Evolutionary conservation across 2,888 invertebrate genomes (phyloP).

Genomic region (Lissonota sp.): DNA sequence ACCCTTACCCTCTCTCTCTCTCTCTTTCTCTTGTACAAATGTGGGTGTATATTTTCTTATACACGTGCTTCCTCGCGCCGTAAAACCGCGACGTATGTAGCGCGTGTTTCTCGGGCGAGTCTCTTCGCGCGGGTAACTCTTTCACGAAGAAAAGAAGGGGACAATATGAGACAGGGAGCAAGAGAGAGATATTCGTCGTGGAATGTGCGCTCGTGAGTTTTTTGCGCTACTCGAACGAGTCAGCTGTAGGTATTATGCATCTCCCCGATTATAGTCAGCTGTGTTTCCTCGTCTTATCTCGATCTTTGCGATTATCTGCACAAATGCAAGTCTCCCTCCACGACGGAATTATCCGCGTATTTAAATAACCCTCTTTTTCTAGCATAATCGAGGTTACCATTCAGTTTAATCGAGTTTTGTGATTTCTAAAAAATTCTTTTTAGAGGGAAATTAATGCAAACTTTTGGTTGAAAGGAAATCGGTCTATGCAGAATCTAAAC

Average conservation of each 20-base stretch:
- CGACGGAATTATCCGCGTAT: conserved; percentile 5
- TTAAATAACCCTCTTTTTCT: conserved; percentile 46
- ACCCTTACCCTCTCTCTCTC: conserved; percentile 6
- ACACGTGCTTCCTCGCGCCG: conserved; percentile 58
- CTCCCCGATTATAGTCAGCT: conserved; percentile 60
- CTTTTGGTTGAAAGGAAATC: too few relatives aligned
- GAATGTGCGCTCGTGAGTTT: conserved; percentile 40
- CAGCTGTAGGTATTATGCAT: conserved; percentile 64
- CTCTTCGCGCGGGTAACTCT: conserved; percentile 31
- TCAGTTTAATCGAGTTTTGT: too few relatives aligned
- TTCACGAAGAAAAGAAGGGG: not conserved
- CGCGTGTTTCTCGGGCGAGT: conserved; percentile 53
- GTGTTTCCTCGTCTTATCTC: conserved; percentile 66
- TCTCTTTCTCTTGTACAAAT: conserved; percentile 17
- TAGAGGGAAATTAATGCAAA: too few relatives aligned
- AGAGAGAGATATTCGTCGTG: conserved; percentile 54
- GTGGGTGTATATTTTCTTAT: conserved; percentile 54
- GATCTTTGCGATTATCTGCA: conserved; percentile 71
- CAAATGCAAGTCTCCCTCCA: conserved; percentile 59
- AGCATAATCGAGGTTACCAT: not conserved
- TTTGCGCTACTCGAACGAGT: conserved; percentile 50
- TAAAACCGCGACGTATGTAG: conserved; percentile 50
- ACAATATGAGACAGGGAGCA: conserved; percentile 8
- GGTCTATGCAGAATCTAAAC: too few relatives aligned
- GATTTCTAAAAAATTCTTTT: too few relatives aligned